phyloP scores from a whole-genome alignment of 2,888 invertebrate genomes.

The Ferdinandea cuprea region DNA sequence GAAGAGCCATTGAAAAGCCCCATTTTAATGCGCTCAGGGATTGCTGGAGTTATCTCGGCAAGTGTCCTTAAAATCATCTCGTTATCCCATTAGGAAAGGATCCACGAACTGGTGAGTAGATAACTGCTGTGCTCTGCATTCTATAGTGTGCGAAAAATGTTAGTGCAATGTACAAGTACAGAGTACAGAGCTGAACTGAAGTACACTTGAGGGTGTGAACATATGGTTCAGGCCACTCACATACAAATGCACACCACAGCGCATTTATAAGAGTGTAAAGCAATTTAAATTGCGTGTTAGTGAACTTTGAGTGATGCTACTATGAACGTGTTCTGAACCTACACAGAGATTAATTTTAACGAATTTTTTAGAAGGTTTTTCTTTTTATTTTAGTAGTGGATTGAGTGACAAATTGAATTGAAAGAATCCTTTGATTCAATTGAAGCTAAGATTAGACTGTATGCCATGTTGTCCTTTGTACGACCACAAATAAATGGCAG shows the following conservation, averaged over 20 bases:
- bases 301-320: conserved; percentile 25
- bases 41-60: conserved; percentile 57
- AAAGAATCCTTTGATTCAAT: too few relatives aligned
- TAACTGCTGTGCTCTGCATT: conserved; percentile 1
- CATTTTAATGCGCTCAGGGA: conserved; percentile 54
- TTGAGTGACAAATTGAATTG: too few relatives aligned
- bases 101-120: conserved; percentile 29
- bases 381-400: too few relatives aligned
- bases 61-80: conserved; percentile 52
- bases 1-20: conserved; percentile 49
- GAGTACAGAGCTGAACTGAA: conserved; percentile 17
- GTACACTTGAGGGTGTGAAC: conserved; percentile 21
- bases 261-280: conserved; percentile 44
- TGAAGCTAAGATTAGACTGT: too few relatives aligned
- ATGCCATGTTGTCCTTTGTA: too few relatives aligned
- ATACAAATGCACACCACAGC: not conserved
- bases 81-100: conserved; percentile 53
- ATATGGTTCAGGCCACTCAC: conserved; percentile 25
- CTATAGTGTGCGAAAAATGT: not conserved
- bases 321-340: not conserved
- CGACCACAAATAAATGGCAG: too few relatives aligned
- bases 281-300: conserved; percentile 53
- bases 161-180: not conserved
- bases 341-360: not conserved
- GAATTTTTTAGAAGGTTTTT: not conserved